A percentile compares a stretch with the other conserved stretches of the same genome.
phyloP scores from a whole-genome alignment of 2,888 invertebrate genomes.

The Tanypteryx hageni region DNA sequence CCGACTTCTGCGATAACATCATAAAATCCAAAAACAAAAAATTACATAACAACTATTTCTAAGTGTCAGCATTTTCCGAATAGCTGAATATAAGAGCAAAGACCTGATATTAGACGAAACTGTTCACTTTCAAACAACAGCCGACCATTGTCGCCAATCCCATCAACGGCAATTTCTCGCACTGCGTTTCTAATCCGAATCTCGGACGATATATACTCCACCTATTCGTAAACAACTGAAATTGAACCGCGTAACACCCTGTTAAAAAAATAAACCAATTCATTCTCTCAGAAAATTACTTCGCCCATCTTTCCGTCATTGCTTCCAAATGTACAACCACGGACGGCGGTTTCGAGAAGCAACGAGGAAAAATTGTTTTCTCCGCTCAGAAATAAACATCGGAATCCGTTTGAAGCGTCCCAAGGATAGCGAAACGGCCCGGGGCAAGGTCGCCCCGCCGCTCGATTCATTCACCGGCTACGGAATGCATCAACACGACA shows the following conservation, averaged over 20 bases:
- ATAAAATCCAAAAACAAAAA: too few relatives aligned
- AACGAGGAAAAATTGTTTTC: background rate
- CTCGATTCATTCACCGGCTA: constrained; percentile 18
- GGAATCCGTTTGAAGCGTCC: background rate
- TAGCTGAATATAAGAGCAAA: too few relatives aligned
- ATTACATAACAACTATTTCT: too few relatives aligned
- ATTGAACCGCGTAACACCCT: background rate
- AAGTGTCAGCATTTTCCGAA: too few relatives aligned
- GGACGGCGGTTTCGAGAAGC: background rate
- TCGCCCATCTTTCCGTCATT: background rate
- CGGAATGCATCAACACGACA: background rate
- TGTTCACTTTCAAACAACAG: too few relatives aligned
- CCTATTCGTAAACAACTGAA: background rate
- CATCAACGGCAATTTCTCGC: too few relatives aligned
- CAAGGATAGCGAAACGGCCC: constrained; percentile 30
- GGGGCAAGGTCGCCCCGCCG: constrained; percentile 11
- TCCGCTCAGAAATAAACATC: background rate
- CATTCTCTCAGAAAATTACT: background rate
- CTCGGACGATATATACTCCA: background rate
- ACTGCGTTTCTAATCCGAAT: too few relatives aligned
- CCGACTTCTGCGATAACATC: too few relatives aligned
- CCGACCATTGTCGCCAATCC: too few relatives aligned
- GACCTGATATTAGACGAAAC: too few relatives aligned
- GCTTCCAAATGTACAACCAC: background rate
- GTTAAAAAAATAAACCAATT: too few relatives aligned